Evolutionary conservation across 35 echinoderm and acorn worm species (phyloP).

Genomic region (Holothuria glaberrima): DNA sequence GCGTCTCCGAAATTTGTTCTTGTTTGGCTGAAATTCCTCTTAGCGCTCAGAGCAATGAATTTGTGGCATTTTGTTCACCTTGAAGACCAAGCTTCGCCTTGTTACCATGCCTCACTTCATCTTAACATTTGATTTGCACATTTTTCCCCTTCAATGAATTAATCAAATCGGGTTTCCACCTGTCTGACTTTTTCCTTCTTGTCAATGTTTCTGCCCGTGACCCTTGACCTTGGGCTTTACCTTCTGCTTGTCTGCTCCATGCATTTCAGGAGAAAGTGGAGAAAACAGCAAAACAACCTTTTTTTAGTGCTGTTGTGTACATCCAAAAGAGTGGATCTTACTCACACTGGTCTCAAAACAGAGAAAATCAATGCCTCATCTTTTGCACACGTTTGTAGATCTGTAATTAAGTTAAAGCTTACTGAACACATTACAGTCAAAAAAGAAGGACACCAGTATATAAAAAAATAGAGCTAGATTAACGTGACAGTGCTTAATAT

Average conservation of each 20-base stretch:
- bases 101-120: slow-evolving; percentile 34
- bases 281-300: not conserved
- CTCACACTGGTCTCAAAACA: slow-evolving; percentile 1
- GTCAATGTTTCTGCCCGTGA: slow-evolving; percentile 47
- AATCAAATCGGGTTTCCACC: slow-evolving; percentile 54
- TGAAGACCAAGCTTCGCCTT: slow-evolving; percentile 28
- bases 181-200: slow-evolving; percentile 47
- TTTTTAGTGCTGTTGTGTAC: not conserved
- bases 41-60: slow-evolving; percentile 25
- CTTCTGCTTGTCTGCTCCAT: slow-evolving; percentile 37
- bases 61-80: slow-evolving; percentile 54
- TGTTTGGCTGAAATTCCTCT: not conserved
- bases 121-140: slow-evolving; percentile 55
- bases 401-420: slow-evolving; percentile 38
- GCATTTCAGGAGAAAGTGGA: not conserved
- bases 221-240: slow-evolving; percentile 44
- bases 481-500: slow-evolving; percentile 32
- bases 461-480: not conserved
- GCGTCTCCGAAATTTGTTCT: too few relatives aligned
- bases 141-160: slow-evolving; percentile 51
- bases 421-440: slow-evolving; percentile 33
- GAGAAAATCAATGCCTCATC: slow-evolving; percentile 47
- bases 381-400: slow-evolving; percentile 41
- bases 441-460: slow-evolving; percentile 21
- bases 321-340: slow-evolving; percentile 7